These are phyloP conservation scores for Eupithecia subfuscata DNA, from an alignment of 2,888 invertebrate genomes.

Conservation along the genomic window DNA sequence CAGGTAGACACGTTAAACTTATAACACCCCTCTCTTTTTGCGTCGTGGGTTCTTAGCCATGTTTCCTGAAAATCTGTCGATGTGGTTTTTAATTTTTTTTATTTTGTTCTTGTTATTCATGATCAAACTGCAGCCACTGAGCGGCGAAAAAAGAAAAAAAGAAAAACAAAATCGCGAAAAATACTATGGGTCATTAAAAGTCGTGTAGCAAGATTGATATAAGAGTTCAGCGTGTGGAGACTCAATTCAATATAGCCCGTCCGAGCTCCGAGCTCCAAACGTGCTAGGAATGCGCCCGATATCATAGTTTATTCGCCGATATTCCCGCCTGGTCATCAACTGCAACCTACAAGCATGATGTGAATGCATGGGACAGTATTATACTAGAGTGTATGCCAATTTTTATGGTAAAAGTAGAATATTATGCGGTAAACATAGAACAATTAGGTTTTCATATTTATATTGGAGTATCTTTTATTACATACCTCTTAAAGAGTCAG, in stretches of 20 bases:
- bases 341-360: slow-evolving; percentile 7
- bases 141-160: too few relatives aligned
- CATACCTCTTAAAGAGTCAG: too few relatives aligned
- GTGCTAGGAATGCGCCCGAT: slow-evolving; percentile 36
- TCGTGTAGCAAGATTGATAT: not conserved
- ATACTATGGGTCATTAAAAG: not conserved
- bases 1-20: too few relatives aligned
- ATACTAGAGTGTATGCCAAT: not conserved
- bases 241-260: slow-evolving; percentile 37
- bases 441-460: not conserved
- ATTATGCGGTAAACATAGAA: not conserved
- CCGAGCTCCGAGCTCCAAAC: slow-evolving; percentile 33
- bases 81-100: too few relatives aligned
- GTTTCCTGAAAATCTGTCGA: too few relatives aligned
- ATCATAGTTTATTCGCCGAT: slow-evolving; percentile 40
- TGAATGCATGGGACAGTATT: not conserved
- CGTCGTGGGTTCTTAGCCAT: too few relatives aligned
- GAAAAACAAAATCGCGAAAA: not conserved
- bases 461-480: too few relatives aligned
- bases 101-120: too few relatives aligned
- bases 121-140: too few relatives aligned
- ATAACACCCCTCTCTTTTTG: too few relatives aligned
- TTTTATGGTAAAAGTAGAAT: not conserved
- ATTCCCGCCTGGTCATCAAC: slow-evolving; percentile 28
- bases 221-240: slow-evolving; percentile 7